These are phyloP conservation scores for Heliocidaris tuberculata DNA, from an alignment of 35 echinoderm and acorn worm genomes.

Conservation along the genomic window DNA sequence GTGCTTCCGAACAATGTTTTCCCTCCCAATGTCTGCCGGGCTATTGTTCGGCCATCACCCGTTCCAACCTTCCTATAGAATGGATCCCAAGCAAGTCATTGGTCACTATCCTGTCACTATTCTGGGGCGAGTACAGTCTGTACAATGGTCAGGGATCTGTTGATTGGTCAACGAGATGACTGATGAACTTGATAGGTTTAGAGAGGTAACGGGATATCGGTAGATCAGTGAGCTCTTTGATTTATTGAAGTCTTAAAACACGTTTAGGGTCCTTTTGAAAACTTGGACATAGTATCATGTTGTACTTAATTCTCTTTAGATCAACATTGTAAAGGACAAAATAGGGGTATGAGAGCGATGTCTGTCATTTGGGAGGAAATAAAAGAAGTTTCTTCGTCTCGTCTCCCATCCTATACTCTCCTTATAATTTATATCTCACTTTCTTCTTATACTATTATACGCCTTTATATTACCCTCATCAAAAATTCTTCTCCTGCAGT, in stretches of 20 bases:
- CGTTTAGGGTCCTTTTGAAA: neutral
- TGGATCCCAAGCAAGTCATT: neutral
- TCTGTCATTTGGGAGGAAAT: no score
- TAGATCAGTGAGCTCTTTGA: neutral
- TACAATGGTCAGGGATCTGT: neutral
- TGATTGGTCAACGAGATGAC: neutral
- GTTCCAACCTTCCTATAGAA: neutral
- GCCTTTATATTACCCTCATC: no score
- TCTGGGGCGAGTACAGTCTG: neutral
- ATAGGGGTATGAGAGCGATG: no score
- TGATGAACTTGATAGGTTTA: neutral
- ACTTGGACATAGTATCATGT: neutral
- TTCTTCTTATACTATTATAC: no score
- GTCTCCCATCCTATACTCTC: no score
- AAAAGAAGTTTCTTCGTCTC: no score
- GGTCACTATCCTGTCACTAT: neutral
- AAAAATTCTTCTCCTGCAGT: no score
- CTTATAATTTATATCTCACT: no score
- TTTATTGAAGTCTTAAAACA: neutral
- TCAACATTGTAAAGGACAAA: no score
- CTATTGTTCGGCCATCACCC: neutral
- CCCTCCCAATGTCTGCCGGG: neutral
- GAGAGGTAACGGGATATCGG: neutral
- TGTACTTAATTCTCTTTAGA: no score
- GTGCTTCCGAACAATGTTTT: neutral